Evolutionary conservation across 2,888 invertebrate species (phyloP), one percentile per base, ranked within the genome.

Genomic region (Agrotis exclamationis): DNA sequence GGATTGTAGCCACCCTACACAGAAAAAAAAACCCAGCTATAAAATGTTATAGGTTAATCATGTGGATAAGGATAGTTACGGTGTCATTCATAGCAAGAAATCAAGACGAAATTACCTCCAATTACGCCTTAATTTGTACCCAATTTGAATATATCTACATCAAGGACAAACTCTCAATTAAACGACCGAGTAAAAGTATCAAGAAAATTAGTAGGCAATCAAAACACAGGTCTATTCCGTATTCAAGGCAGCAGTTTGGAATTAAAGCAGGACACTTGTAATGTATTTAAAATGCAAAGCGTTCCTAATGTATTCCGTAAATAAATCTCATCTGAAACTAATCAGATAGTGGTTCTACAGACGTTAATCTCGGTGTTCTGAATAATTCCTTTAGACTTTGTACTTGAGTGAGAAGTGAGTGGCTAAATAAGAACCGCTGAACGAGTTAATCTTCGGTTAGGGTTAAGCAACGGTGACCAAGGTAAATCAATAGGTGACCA

Each of bases 201-300:
- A 70, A 58, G 70, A 59, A 77, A 58, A 48, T 76, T 58, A 24
- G 58, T 44, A 54, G 20, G 44, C 70, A 48, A 48, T 78, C 57
- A 59, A 58, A 70, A 59, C 45, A 71, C 45, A 24, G 53, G 18
- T 20, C 57, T 72, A n/a, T 28, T 63, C 63, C 63, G 63, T 72
- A 72, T 75, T 72, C 79, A 58, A 63, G 47, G 11, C 79, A 78
- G 63, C 57, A 51, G 1, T 53, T 53, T 20, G 14, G 57, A 78
- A 72, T 63, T 72, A 75, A 63, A 63, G 44, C 51, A 53, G 63
- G 63, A 72, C 73, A 78, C 63, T 75, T 72, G 78, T 75, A 75
- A 77, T 77, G 78, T 73, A 73, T 73, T 77, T 75, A 72, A 75
- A 75, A 75, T 78, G 79, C 73, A 75, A 75, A 75, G 50, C 63